Evolutionary conservation across 1,140 invertebrate genomes (phyloP).

Genomic region (Amyelois transitella): DNA sequence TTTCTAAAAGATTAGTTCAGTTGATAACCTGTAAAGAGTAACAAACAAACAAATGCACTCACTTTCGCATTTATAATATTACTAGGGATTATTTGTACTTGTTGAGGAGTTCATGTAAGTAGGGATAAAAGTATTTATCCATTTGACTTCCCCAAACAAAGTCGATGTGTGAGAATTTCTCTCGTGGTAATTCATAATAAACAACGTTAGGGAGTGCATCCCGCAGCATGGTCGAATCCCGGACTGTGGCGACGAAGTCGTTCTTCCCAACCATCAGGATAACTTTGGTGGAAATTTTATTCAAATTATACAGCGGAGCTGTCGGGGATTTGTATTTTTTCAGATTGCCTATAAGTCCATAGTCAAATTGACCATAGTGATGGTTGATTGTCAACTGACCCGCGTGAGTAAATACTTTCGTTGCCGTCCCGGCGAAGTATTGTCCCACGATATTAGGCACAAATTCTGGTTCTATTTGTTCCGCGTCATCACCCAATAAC

Average conservation of each 20-base stretch:
- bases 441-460: slow-evolving; percentile 32
- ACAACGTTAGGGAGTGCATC: neutral
- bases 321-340: neutral
- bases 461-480: slow-evolving; percentile 11
- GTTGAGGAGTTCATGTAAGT: neutral
- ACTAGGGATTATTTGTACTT: too few species aligned
- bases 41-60: too few species aligned
- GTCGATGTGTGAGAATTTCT: slow-evolving; percentile 3
- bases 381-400: slow-evolving; percentile 78
- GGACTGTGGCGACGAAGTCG: neutral
- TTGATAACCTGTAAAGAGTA: too few species aligned
- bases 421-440: slow-evolving; percentile 69
- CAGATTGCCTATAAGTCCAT: slow-evolving; percentile 66
- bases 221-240: neutral
- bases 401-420: slow-evolving; percentile 79
- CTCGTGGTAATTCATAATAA: neutral
- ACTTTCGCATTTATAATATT: too few species aligned
- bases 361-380: slow-evolving; percentile 60
- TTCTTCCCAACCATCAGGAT: neutral
- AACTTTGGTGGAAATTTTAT: slow-evolving; percentile 45
- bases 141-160: slow-evolving; percentile 31
- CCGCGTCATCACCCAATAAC: slow-evolving; percentile 17
- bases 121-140: neutral
- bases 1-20: too few species aligned
- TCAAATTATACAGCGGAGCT: neutral